phyloP scores from a whole-genome alignment of 1,140 invertebrate species.

The Caenorhabditis tropicalis region DNA sequence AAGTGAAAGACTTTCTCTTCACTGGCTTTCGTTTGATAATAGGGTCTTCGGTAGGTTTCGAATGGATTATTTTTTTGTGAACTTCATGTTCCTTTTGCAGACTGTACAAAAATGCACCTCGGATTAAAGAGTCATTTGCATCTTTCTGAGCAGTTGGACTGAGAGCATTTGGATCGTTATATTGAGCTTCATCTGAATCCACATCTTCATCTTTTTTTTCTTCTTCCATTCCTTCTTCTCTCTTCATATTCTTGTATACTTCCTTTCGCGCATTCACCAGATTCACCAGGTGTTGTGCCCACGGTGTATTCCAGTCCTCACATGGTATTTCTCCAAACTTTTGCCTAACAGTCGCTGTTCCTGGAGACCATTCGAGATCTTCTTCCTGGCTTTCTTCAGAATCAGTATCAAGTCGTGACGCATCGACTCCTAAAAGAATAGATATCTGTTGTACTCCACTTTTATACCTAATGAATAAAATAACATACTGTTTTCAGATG shows the following conservation, averaged over 20 bases:
- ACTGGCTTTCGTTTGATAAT: too few species aligned
- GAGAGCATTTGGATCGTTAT: not conserved
- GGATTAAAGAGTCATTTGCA: not conserved
- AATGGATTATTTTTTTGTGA: not conserved
- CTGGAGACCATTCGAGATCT: not conserved
- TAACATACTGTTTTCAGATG: not conserved
- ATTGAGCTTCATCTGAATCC: not conserved
- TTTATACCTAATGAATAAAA: not conserved
- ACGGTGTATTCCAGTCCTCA: not conserved
- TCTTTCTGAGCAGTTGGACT: not conserved
- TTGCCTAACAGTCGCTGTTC: not conserved
- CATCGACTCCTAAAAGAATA: not conserved
- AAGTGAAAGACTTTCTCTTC: not conserved
- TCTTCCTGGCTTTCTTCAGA: constrained; percentile 4
- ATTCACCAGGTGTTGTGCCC: not conserved
- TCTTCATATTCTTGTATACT: not conserved
- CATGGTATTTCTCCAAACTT: not conserved
- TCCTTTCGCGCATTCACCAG: not conserved
- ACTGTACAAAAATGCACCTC: not conserved
- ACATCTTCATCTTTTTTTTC: not conserved
- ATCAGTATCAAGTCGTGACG: not conserved
- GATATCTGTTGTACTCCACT: too few species aligned
- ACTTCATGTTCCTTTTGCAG: not conserved
- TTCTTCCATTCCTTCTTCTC: not conserved
- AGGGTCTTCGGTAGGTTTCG: not conserved